Conservation (phyloP, 2,888 invertebrate species). For the Pyrochroa serraticornis region DNA sequence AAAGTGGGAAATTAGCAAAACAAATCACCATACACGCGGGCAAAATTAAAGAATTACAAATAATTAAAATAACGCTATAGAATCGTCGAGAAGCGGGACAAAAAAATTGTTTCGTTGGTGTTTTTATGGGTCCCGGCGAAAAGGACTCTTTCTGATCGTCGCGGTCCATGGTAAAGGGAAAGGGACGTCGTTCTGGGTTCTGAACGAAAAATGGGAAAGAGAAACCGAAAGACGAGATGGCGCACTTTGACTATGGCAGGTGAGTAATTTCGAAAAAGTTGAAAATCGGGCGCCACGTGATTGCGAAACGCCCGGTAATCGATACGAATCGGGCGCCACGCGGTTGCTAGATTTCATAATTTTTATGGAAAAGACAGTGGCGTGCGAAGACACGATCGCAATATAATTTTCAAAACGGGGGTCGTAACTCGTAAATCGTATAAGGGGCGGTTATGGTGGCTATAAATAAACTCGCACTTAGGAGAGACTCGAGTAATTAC, state of each 20-base stretch:
- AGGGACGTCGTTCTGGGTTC: neutral
- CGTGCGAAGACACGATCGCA: too few relatives aligned
- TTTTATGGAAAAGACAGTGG: too few relatives aligned
- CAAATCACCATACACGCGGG: neutral
- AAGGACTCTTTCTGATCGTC: slow-evolving; percentile 5
- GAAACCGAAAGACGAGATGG: slow-evolving; percentile 68
- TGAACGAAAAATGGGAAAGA: slow-evolving; percentile 63
- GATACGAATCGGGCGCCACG: too few relatives aligned
- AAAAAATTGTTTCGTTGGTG: neutral
- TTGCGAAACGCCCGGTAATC: too few relatives aligned
- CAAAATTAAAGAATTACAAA: neutral
- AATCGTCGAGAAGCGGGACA: neutral
- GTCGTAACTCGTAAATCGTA: too few relatives aligned
- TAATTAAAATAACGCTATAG: neutral
- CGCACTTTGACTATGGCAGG: slow-evolving; percentile 66
- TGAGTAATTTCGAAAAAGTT: slow-evolving; percentile 44
- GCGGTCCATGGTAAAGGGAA: slow-evolving; percentile 2
- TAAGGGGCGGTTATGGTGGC: too few relatives aligned
- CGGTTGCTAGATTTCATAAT: too few relatives aligned
- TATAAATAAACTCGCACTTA: too few relatives aligned
- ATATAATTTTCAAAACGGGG: too few relatives aligned
- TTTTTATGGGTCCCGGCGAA: neutral
- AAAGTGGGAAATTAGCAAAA: neutral
- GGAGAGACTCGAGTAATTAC: too few relatives aligned
- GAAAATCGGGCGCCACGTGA: too few relatives aligned